Percentiles rank a stretch among this genome's conserved stretches.
Conservation (phyloP, 2,888 invertebrate species). For the Holacanthella duospinosa region DNA sequence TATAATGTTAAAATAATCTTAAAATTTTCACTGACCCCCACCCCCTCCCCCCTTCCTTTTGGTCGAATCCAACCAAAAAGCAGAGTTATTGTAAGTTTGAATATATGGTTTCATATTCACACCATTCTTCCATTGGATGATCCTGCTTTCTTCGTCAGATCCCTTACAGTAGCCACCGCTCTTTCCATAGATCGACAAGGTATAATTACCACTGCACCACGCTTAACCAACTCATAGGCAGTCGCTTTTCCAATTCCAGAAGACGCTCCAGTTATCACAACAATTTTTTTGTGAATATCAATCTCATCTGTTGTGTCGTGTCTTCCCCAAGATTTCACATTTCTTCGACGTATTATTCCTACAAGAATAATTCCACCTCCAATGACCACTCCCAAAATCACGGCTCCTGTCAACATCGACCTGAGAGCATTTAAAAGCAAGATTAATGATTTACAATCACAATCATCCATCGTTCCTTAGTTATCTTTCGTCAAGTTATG, state of each 20-base stretch:
- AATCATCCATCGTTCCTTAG: too few relatives aligned
- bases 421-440: too few relatives aligned
- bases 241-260: conserved; percentile 4
- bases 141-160: neutral
- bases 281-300: neutral
- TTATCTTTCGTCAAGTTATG: too few relatives aligned
- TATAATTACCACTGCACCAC: neutral
- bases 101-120: too few relatives aligned
- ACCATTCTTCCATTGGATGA: neutral
- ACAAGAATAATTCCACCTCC: neutral
- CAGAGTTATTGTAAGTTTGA: neutral
- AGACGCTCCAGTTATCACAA: conserved; percentile 1
- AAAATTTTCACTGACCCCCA: too few relatives aligned
- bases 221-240: neutral
- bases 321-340: neutral
- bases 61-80: neutral
- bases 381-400: neutral
- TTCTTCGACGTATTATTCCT: neutral
- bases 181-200: neutral
- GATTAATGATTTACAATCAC: too few relatives aligned
- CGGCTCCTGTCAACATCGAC: neutral
- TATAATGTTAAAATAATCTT: too few relatives aligned
- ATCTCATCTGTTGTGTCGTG: neutral
- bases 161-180: neutral
- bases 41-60: too few relatives aligned